Evolutionary conservation across 2,113 vertebrate species (phyloP).

Genomic region (Lontra canadensis): DNA sequence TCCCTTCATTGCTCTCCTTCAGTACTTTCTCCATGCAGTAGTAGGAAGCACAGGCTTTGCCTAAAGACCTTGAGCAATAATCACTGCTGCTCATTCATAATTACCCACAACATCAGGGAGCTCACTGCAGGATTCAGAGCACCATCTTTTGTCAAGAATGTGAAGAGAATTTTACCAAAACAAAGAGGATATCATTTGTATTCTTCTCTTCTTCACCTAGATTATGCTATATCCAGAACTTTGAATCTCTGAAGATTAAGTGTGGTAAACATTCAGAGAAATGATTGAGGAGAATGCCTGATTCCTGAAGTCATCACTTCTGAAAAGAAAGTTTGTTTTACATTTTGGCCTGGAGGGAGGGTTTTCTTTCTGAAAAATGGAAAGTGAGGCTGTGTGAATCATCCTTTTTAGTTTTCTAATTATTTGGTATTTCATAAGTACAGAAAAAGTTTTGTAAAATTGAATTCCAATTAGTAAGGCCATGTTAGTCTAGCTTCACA

Average conservation of each 20-base stretch:
- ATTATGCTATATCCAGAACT: background rate
- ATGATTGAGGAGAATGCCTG: background rate
- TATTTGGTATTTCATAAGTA: background rate
- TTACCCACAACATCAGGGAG: slow-evolving; percentile 81
- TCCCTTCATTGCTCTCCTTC: slow-evolving; percentile 67
- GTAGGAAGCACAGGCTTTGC: slow-evolving; percentile 82
- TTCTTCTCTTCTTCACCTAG: background rate
- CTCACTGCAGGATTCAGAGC: slow-evolving; percentile 57
- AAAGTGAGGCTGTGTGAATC: background rate
- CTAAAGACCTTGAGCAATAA: slow-evolving; percentile 81
- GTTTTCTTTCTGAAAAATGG: background rate
- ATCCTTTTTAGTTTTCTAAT: background rate
- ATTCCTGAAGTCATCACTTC: background rate
- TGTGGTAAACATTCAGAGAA: background rate
- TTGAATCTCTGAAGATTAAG: background rate
- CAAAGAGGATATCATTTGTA: background rate
- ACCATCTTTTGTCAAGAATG: background rate
- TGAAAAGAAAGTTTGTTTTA: background rate
- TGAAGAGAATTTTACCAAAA: background rate
- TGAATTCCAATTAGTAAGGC: background rate
- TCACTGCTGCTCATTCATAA: slow-evolving; percentile 80
- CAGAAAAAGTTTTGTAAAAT: background rate
- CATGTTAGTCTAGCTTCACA: background rate
- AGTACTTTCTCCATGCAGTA: slow-evolving; percentile 84
- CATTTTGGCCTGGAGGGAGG: background rate